Base-by-base conservation (phyloP, 2,888 invertebrate genomes). In the Macrophya annulata region DNA sequence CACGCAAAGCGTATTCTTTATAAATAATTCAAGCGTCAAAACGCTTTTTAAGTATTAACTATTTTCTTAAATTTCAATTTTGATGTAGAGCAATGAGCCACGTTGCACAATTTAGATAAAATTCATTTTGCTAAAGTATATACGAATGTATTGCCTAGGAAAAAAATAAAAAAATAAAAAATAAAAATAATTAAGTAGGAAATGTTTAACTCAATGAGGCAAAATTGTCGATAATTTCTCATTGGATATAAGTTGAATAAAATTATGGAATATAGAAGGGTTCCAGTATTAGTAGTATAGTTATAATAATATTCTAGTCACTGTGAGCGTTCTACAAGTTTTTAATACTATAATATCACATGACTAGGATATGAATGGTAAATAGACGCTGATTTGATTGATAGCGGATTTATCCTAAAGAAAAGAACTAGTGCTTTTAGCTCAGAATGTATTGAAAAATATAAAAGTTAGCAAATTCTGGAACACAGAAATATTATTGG, bases 31-130 rank as follows among this genome's bases (percentile, higher is more conserved):
- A 81, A 81, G 62, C 25, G 37, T 81, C 21, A 15, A 25, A 62
- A 81, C 59, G 21, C 77, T 31, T 55, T 77, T 77, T 31, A 55
- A 81, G 15, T 62, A 21, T 81, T 45, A 81, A 0, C n/a, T 55
- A 55, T 81, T 59, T 21, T 12, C 81, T 43, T 62, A 62, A 65
- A 25, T 12, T 31, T 71, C n/a, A 31, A 65, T 65, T 65, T 8
- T 68, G 43, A 71, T n/a, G 25, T 48, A 48, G 40, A 48, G 48
- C 51, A 48, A 71, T 51, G n/a, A 83, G 83, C 83, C 83, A 83
- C 83, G 83, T 48, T 83, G 83, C 83, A 83, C 83, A 48, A 71
- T 51, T 59, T 17, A 81, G 62, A 81, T 43, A 77, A 77, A 77
- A 31, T 37, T 77, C 25, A 77, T 77, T 77, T 77, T 9, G 51